Base-by-base conservation (phyloP, 1,140 invertebrate species). In the Leptinotarsa lineolata region DNA sequence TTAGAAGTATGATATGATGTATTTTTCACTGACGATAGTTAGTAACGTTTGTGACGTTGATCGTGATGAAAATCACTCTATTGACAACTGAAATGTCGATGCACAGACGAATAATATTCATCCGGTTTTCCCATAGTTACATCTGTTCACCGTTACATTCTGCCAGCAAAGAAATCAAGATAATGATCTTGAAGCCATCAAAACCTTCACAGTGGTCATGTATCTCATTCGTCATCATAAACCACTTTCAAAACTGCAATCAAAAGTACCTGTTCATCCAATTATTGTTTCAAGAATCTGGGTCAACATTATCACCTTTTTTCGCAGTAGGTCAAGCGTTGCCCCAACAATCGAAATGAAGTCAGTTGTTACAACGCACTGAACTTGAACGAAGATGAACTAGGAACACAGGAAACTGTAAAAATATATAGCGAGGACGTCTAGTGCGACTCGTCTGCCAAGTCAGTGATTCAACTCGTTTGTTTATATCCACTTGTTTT, bases 331-430 rank as follows among this genome's bases (percentile, higher is more conserved):
- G 48, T 54, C 48, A 54, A 18, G 15, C 48, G 48, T 54, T 54
- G 48, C 48, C 48, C 48, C 48, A 54, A 54, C n/a, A 18, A 15
- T 54, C 48, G 16, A 54, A 54, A 54, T 16, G 48, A 15, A 54
- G 48, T 39, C 30, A 39, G 30, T 39, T 39, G 30, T 39, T 39
- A 39, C 30, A 39, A 39, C 30, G 48, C 48, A 18, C 6, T 54
- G 48, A 54, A 54, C 48, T 54, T 54, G 48, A 54, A 54, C 48
- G 48, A 54, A 54, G 48, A 54, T 54, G 48, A 54, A 54, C 48
- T 18, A 54, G n/a, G 48, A 54, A 54, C n/a, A 54, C 48, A 54
- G 48, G 48, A 54, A 54, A 54, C 48, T 54, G 48, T 54, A 54
- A 54, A 54, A 54, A 54, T n/a, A 2, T n/a, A 16, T 54, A 54